These are phyloP conservation scores for Hemibagrus guttatus DNA, from an alignment of 2,797 vertebrate species.

Conservation along the genomic window DNA sequence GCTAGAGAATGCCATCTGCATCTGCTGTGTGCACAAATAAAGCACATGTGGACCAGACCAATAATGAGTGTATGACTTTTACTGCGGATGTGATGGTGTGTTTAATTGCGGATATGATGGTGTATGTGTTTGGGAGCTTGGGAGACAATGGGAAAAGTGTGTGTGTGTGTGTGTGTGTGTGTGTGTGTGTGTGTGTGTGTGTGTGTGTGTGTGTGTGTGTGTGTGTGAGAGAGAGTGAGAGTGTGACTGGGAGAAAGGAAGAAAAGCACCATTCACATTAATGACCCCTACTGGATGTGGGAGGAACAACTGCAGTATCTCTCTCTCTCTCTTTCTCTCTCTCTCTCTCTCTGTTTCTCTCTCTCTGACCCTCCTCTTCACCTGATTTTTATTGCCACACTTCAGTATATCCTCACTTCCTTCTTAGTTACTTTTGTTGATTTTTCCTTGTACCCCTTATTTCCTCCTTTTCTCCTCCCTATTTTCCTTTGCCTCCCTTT, in stretches of 20 bases:
- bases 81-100: conserved; percentile 32
- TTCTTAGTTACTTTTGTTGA: not conserved
- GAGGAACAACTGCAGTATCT: conserved; percentile 9
- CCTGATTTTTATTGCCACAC: not conserved
- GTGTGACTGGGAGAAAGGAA: not conserved
- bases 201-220: not conserved
- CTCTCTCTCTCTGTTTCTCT: not conserved
- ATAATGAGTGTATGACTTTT: conserved; percentile 28
- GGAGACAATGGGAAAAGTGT: conserved; percentile 19
- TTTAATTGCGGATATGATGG: conserved; percentile 36
- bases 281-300: conserved; percentile 44
- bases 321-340: not conserved
- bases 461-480: not conserved
- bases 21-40: conserved; percentile 14
- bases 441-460: not conserved
- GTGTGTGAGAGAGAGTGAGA: not conserved
- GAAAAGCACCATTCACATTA: conserved; percentile 10
- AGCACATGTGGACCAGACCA: conserved; percentile 30
- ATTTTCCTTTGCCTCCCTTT: not conserved
- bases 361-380: not conserved
- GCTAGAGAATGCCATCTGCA: not conserved
- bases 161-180: not conserved
- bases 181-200: not conserved
- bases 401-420: not conserved
- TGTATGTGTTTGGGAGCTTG: conserved; percentile 28